Percentiles rank a stretch among this genome's conserved stretches.
phyloP scores from a whole-genome alignment of 2,113 vertebrate species.

The Misgurnus anguillicaudatus region DNA sequence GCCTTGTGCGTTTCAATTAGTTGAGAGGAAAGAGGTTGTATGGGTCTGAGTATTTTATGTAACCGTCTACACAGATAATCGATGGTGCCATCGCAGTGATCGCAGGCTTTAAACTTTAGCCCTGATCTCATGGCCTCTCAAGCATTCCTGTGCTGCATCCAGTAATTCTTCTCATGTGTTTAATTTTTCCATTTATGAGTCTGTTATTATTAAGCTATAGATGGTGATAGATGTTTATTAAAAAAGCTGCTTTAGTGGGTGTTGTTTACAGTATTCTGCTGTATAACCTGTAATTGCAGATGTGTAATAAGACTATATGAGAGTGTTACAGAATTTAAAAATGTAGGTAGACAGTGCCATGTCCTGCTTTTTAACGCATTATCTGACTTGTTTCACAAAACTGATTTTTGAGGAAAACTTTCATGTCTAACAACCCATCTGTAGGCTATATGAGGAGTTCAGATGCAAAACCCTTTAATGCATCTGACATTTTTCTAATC shows the following conservation, averaged over 20 bases:
- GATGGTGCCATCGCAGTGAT: slow-evolving; percentile 30
- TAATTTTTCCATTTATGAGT: neutral
- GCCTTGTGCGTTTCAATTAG: slow-evolving; percentile 12
- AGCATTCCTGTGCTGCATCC: neutral
- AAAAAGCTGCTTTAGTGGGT: slow-evolving; percentile 6
- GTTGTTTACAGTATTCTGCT: neutral
- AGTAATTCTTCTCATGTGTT: no score
- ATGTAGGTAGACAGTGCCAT: neutral
- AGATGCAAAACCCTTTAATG: neutral
- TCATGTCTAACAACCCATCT: no score
- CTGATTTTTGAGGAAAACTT: no score
- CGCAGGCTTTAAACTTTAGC: slow-evolving; percentile 32
- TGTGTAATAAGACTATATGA: neutral
- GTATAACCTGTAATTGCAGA: slow-evolving; percentile 5
- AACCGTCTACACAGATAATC: slow-evolving; percentile 27
- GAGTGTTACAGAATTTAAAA: slow-evolving; percentile 4
- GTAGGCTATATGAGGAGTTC: no score
- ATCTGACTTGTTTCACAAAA: no score
- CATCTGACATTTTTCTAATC: no score
- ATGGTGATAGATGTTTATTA: neutral
- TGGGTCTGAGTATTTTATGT: neutral
- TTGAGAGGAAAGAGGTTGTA: neutral
- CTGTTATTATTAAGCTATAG: neutral
- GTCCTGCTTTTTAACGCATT: neutral
- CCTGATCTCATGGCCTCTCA: slow-evolving; percentile 33